phyloP scores from a whole-genome alignment of 2,113 vertebrate species.

The Myrmophylax atrothorax region DNA sequence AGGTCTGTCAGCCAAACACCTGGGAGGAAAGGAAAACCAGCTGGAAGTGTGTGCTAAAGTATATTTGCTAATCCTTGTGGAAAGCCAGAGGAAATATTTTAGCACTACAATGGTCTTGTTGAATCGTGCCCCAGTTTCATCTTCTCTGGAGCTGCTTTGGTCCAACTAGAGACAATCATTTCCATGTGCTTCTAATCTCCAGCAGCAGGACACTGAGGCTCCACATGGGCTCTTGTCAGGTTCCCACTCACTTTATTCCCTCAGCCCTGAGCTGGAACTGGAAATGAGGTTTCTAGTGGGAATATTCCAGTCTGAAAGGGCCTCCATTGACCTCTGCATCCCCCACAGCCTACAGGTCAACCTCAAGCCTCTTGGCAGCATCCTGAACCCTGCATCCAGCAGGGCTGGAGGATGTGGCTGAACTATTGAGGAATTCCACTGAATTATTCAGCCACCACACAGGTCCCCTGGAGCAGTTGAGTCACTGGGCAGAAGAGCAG shows the following conservation, averaged over 20 bases:
- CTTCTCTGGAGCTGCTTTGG: neutral
- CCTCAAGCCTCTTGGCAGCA: neutral
- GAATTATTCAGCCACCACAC: neutral
- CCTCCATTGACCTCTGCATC: neutral
- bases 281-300: neutral
- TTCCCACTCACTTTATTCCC: neutral
- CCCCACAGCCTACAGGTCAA: neutral
- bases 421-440: neutral
- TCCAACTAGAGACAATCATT: neutral
- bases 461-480: accelerated
- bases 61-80: neutral
- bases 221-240: neutral
- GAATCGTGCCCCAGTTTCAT: neutral
- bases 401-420: neutral
- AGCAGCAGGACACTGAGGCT: neutral
- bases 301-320: neutral
- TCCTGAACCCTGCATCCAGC: neutral
- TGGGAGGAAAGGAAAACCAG: neutral
- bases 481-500: neutral
- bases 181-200: neutral
- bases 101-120: accelerated
- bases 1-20: constrained; percentile 96
- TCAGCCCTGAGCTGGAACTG: neutral
- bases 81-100: neutral
- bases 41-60: accelerated